Base-by-base conservation (phyloP, 2,888 invertebrate species). In the Heliconius ismenius region DNA sequence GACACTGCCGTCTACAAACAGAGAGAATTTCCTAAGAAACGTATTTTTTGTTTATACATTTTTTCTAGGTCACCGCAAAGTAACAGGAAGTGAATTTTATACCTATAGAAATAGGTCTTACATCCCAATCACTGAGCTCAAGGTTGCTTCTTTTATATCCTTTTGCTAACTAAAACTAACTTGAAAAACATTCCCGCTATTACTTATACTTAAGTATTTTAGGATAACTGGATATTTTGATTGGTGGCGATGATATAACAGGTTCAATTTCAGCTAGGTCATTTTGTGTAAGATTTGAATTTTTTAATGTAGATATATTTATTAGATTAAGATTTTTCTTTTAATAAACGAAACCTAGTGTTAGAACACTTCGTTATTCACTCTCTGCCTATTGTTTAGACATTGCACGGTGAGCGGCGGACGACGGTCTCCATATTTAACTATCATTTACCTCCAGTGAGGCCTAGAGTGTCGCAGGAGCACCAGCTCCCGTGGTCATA, bases 71-170 rank as follows among this genome's bases (percentile, higher is more conserved):
- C 39, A 39, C 65, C n/a, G 24, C 3, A n/a, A 3, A 39, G 24
- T 39, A 39, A 21, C n/a, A 39, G 13, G 10, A 67, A 6, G 15
- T 67, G 39, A 13, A 67, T 39, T 15, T 67, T 67, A 67, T 67
- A 13, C 6, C 4, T 24, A 67, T 39, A n/a, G 1, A 13, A n/a
- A 11, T 39, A 67, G 7, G 0, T n/a, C 13, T n/a, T 6, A 39
- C 6, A 39, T n/a, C 24, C 39, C 21, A 67, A 67, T 39, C 36
- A 39, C 11, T 67, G 39, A 15, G 6, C 65, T n/a, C 65, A 67
- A 67, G 39, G 65, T 39, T 67, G 32, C n/a, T 67, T 24, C 65
- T 24, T 39, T 36, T 36, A n/a, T n/a, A 39, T 67, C 39, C 65
- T 39, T 67, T 67, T 24, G 39, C 39, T 13, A 10, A 67, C 65